phyloP scores from a whole-genome alignment of 1,140 invertebrate species.

The Lerema accius region DNA sequence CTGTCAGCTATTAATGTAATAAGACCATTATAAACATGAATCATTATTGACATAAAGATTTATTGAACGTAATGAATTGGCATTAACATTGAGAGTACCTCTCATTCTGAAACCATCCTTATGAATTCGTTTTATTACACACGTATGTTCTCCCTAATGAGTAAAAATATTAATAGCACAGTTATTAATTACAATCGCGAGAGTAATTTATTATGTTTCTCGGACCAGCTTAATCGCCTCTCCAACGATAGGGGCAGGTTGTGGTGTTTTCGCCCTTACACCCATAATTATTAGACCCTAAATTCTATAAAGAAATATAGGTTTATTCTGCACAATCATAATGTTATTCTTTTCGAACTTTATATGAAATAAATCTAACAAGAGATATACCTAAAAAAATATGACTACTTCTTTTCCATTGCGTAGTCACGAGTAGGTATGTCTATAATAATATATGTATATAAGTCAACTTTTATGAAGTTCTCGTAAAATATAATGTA shows the following conservation, averaged over 20 bases:
- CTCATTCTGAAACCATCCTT: constrained; percentile 34
- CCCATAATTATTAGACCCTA: constrained; percentile 13
- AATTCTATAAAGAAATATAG: constrained; percentile 8
- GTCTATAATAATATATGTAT: too few relatives aligned
- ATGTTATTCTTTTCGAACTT: not conserved
- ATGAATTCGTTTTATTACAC: constrained; percentile 34
- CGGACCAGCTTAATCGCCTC: constrained; percentile 43
- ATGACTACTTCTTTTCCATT: not conserved
- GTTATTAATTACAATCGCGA: constrained; percentile 51
- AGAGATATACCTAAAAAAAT: not conserved
- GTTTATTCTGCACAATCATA: constrained; percentile 2
- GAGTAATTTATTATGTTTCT: constrained; percentile 49
- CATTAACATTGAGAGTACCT: not conserved
- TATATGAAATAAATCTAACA: not conserved
- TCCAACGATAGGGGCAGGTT: constrained; percentile 4
- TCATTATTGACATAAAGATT: not conserved
- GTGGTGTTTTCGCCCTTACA: constrained; percentile 27
- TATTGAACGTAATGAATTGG: not conserved
- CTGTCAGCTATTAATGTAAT: not conserved
- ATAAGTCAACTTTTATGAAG: too few relatives aligned
- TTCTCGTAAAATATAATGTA: too few relatives aligned
- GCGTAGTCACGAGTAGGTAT: too few relatives aligned
- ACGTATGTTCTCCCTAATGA: constrained; percentile 47
- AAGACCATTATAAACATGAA: not conserved
- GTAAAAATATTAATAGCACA: constrained; percentile 54